A percentile compares a stretch with the other conserved stretches of the same genome.
Conservation (phyloP, 2,113 vertebrate species). For the Sinocyclocheilus anshuiensis region DNA sequence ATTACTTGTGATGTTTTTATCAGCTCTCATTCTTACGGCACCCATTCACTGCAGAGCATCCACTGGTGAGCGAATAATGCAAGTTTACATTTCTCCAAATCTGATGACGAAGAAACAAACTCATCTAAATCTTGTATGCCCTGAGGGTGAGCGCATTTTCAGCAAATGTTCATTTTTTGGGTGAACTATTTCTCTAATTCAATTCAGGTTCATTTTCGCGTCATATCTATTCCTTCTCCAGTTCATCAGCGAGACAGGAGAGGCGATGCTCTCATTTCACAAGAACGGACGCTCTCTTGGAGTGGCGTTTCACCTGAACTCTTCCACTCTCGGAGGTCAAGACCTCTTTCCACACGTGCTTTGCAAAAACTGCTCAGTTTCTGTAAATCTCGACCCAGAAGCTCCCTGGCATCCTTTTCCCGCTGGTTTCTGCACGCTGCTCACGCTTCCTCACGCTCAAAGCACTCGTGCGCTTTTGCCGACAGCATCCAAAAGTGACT, state of each 20-base stretch:
- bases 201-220: not conserved
- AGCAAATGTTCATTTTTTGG: no score
- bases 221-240: conserved; percentile 53
- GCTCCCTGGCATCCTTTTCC: conserved; percentile 77
- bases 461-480: conserved; percentile 65
- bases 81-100: no score
- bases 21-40: no score
- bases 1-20: no score
- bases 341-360: conserved; percentile 84
- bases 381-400: conserved; percentile 79
- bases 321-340: conserved; percentile 67
- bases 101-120: no score
- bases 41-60: no score
- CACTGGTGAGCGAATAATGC: no score
- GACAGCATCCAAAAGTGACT: conserved; percentile 73
- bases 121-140: no score
- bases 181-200: not conserved
- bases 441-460: conserved; percentile 68
- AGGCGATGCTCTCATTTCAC: conserved; percentile 81
- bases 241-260: conserved; percentile 70
- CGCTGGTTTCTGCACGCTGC: conserved; percentile 74
- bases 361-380: conserved; percentile 81
- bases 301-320: conserved; percentile 75
- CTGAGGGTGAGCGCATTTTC: no score
- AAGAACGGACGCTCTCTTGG: conserved; percentile 84